A percentile compares a stretch with the other conserved stretches of the same genome.
Conservation (phyloP, 2,888 invertebrate species). For the Drosophila lacicola region DNA sequence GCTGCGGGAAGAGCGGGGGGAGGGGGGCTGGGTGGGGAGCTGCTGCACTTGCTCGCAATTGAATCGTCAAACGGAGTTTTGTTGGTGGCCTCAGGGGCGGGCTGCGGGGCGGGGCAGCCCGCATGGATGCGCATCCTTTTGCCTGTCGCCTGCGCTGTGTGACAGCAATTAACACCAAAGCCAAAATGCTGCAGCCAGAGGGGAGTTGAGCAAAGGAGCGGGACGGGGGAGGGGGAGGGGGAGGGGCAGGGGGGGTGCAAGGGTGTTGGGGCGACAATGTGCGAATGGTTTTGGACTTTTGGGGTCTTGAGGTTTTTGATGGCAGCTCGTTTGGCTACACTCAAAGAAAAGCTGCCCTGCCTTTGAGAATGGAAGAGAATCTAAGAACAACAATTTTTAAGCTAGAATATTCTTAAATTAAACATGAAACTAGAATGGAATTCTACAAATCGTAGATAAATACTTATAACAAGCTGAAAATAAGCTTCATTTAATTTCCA, state of each 20-base stretch:
- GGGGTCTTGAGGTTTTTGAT: slow-evolving; percentile 40
- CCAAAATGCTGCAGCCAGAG: slow-evolving; percentile 37
- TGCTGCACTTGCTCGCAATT: slow-evolving; percentile 61
- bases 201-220: neutral
- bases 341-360: neutral
- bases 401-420: too few relatives aligned
- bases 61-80: slow-evolving; percentile 60
- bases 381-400: neutral
- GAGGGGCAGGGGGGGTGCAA: too few relatives aligned
- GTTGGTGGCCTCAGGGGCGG: neutral
- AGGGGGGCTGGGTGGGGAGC: neutral
- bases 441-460: too few relatives aligned
- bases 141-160: slow-evolving; percentile 66
- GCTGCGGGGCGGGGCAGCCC: slow-evolving; percentile 16
- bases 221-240: neutral
- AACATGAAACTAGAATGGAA: too few relatives aligned
- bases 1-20: neutral
- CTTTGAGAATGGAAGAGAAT: neutral
- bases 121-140: slow-evolving; percentile 58
- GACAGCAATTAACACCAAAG: slow-evolving; percentile 78
- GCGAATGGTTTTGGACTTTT: slow-evolving; percentile 25
- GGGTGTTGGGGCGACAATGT: slow-evolving; percentile 3
- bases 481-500: too few relatives aligned
- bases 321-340: slow-evolving; percentile 30
- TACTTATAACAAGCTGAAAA: too few relatives aligned